Evolutionary conservation across 2,113 vertebrate genomes (phyloP).

Genomic region (Camelus bactrianus): DNA sequence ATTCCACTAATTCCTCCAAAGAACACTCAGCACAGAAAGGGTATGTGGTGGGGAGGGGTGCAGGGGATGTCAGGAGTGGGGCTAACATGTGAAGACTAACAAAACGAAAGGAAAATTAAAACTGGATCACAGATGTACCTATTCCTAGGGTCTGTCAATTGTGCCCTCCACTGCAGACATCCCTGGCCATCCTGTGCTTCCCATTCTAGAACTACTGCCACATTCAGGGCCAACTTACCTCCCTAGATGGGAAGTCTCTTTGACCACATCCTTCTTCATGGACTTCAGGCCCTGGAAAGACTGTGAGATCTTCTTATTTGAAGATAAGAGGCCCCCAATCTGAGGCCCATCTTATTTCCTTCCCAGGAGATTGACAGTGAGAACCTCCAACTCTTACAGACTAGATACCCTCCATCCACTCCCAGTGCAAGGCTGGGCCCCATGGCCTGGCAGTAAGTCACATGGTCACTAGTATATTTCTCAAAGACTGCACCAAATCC

Average conservation of each 20-base stretch:
- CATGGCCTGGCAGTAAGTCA: background rate
- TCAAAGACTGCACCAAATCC: background rate
- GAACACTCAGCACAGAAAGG: background rate
- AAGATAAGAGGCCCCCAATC: background rate
- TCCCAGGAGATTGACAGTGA: background rate
- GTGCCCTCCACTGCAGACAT: background rate
- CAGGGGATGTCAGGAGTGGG: background rate
- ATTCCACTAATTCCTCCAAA: background rate
- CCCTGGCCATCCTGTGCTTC: background rate
- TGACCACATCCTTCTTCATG: background rate
- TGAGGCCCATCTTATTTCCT: background rate
- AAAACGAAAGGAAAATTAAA: background rate
- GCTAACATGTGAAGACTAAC: background rate
- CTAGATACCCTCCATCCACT: background rate
- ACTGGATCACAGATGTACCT: background rate
- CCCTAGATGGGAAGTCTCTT: background rate
- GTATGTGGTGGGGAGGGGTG: accelerated
- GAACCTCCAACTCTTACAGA: background rate
- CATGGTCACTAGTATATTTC: background rate
- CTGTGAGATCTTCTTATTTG: background rate
- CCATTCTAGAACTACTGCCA: background rate
- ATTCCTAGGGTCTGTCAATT: background rate
- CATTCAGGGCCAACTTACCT: background rate
- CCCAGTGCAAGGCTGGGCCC: background rate
- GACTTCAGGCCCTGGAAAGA: background rate